These are phyloP conservation scores for Nowickia ferox DNA, from an alignment of 2,888 invertebrate genomes.

Conservation along the genomic window DNA sequence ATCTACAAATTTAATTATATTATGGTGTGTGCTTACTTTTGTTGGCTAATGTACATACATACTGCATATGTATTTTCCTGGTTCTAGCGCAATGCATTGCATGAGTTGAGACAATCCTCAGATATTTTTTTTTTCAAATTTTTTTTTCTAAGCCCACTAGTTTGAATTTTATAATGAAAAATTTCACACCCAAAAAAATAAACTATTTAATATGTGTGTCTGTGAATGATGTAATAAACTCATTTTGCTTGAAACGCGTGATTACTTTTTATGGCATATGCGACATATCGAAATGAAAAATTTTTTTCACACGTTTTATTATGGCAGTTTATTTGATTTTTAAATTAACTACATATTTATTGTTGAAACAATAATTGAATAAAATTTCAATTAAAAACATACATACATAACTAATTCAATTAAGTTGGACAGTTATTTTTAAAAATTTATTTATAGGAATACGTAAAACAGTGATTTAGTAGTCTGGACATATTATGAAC, in stretches of 20 bases:
- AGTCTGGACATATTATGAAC: not conserved
- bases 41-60: too few species aligned
- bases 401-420: constrained; percentile 25
- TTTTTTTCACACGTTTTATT: constrained; percentile 60
- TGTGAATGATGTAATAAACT: constrained; percentile 24
- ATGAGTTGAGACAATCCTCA: too few species aligned
- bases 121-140: too few species aligned
- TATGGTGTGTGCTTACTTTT: too few species aligned
- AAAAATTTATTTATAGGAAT: constrained; percentile 16
- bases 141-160: too few species aligned
- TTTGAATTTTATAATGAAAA: too few species aligned
- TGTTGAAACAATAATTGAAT: constrained; percentile 60
- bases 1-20: too few species aligned
- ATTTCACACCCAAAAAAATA: too few species aligned
- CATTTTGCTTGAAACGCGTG: constrained; percentile 39
- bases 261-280: constrained; percentile 53
- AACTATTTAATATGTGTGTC: not conserved
- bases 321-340: constrained; percentile 27
- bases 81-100: too few species aligned
- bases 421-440: constrained; percentile 15
- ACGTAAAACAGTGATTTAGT: constrained; percentile 3
- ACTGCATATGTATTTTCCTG: too few species aligned
- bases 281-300: constrained; percentile 29
- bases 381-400: constrained; percentile 40
- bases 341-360: constrained; percentile 7